Evolutionary conservation across 2,888 invertebrate genomes (phyloP), one percentile per base, ranked within the genome.

Genomic region (Beris chalybata): DNA sequence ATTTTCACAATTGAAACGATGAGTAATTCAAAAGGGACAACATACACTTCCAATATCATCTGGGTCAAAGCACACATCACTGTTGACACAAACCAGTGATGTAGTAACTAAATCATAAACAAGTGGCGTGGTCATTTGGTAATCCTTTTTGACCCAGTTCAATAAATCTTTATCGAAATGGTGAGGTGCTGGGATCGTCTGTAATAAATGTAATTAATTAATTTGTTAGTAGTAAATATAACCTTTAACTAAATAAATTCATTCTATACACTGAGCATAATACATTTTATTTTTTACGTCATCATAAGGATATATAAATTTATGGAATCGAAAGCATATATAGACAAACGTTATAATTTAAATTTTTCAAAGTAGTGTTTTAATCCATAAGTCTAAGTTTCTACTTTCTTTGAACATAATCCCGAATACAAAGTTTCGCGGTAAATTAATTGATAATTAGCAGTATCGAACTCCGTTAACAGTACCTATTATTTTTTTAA

Each of bases 1-100:
- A 44, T 44, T 44, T 44, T n/a, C 44, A 22, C 22, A 22, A 22
- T 44, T 44, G 44, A 44, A 2, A 12, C 9, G 9, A 44, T 7
- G 29, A 11, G 4, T 29, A 11, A 13, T 55, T 38, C 15, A 55
- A 38, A 55, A 55, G 7, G 55, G 55, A 13, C 55, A 55, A 55
- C 55, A 55, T 22, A 32, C 5, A 38, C 32, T 55, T 31, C 55
- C 55, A 55, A 55, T 11, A 5, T 38, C 38, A 13, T 55, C 9
- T 4, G 55, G 55, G 38, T 55, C 13, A 15, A 13, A 55, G 38
- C 55, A 55, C 5, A 32, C 1, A 15, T 38, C 13, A 38, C 2
- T 15, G 15, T 55, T 38, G 15, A 38, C 31, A 13, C 55, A 55
- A 15, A 38, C 55, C n/a, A 55, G 13, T 2, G 55, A 55, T 5